Conservation (phyloP, 2,113 vertebrate genomes). For the Ptychochromis oligacanthus region DNA sequence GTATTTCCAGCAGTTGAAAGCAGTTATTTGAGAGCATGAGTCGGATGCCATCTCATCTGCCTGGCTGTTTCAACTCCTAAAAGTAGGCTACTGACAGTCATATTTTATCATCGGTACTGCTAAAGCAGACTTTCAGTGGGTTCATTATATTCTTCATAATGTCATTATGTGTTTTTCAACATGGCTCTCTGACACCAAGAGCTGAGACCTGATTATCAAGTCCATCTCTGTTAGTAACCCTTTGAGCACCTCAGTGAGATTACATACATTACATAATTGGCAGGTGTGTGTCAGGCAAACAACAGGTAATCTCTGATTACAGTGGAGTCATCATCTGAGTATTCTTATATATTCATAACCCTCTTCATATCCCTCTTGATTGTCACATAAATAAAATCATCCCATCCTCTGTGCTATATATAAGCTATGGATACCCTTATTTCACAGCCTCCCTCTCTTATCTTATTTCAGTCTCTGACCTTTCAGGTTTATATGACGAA, state of each 20-base stretch:
- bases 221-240: not conserved
- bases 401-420: not conserved
- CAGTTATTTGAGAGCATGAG: not conserved
- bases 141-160: not conserved
- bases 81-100: not conserved
- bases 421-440: not conserved
- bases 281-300: not conserved
- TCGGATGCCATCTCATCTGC: not conserved
- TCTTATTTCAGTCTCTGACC: not conserved
- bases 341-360: not conserved
- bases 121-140: not conserved
- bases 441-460: not conserved
- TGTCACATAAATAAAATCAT: not conserved
- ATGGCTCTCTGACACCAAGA: not conserved
- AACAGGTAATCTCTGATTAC: not conserved
- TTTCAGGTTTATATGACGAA: not conserved
- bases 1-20: not conserved
- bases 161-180: not conserved
- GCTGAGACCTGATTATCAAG: not conserved
- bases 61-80: not conserved
- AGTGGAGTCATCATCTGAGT: not conserved
- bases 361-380: not conserved
- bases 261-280: not conserved
- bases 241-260: not conserved
- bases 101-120: not conserved